These are phyloP conservation scores for Xiphorhynchus elegans DNA, from an alignment of 2,113 vertebrate genomes.

Conservation along the genomic window DNA sequence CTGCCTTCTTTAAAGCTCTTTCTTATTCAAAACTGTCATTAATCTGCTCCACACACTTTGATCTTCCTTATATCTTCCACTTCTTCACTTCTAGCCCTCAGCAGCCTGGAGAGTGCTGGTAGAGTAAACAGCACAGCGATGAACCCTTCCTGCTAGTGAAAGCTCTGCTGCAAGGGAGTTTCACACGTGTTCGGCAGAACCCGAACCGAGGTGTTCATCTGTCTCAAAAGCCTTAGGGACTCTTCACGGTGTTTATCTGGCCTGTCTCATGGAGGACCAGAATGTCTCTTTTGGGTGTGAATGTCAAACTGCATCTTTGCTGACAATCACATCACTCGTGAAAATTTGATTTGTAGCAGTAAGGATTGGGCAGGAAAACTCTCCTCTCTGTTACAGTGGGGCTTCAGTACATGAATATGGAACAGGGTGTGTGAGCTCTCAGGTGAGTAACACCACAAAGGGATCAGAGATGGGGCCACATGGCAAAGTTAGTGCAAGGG, in stretches of 20 bases:
- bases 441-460: not conserved
- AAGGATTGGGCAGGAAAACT: rapidly evolving
- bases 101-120: not conserved
- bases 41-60: not conserved
- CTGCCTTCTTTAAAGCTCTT: not conserved
- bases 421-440: not conserved
- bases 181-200: not conserved
- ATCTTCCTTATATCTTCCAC: not conserved
- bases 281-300: rapidly evolving
- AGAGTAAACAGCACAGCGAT: not conserved
- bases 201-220: not conserved
- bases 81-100: not conserved
- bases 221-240: not conserved
- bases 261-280: not conserved
- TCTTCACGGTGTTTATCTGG: not conserved
- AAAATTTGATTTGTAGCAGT: not conserved
- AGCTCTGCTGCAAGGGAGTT: not conserved
- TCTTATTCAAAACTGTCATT: not conserved
- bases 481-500: not conserved
- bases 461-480: not conserved
- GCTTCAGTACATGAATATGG: rapidly evolving
- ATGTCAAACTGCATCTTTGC: not conserved
- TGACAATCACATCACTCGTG: rapidly evolving
- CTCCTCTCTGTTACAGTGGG: not conserved
- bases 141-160: not conserved